A percentile compares a stretch with the other conserved stretches of the same genome.
Evolutionary conservation across 2,797 vertebrate species (phyloP).

Genomic region (Gymnodraco acuticeps): DNA sequence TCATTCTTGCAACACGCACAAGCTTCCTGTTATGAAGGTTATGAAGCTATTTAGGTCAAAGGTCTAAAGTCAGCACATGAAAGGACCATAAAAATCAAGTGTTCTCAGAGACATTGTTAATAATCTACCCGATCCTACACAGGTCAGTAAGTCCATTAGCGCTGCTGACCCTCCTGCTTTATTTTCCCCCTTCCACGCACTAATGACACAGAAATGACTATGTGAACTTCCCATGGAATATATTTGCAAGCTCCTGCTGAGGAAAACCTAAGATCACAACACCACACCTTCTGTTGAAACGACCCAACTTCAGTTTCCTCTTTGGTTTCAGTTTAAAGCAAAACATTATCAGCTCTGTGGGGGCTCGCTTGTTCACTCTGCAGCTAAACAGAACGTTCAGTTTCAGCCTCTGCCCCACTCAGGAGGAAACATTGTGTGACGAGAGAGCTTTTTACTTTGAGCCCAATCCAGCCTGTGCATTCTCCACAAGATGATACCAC

Average conservation of each 20-base stretch:
- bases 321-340: conserved; percentile 61
- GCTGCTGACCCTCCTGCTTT: conserved; percentile 60
- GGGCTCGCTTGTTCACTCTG: conserved; percentile 43
- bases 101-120: conserved; percentile 70
- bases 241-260: conserved; percentile 44
- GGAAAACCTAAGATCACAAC: conserved; percentile 50
- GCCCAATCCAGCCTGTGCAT: conserved; percentile 33
- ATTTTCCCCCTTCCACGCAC: conserved; percentile 24
- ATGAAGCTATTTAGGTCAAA: conserved; percentile 78
- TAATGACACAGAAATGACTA: conserved; percentile 46
- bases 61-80: conserved; percentile 71
- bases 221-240: conserved; percentile 65
- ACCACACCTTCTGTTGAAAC: conserved; percentile 37
- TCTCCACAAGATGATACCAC: conserved; percentile 52
- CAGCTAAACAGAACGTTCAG: conserved; percentile 68
- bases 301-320: conserved; percentile 17
- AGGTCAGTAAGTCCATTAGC: conserved; percentile 75
- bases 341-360: conserved; percentile 58
- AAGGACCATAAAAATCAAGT: conserved; percentile 70
- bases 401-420: conserved; percentile 51
- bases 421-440: conserved; percentile 51
- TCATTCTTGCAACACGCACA: conserved; percentile 1
- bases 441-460: conserved; percentile 37
- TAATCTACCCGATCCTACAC: conserved; percentile 74
- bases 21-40: conserved; percentile 50